Evolutionary conservation across 2,888 invertebrate species (phyloP).

Genomic region (Acanthococcus lagerstroemiae): DNA sequence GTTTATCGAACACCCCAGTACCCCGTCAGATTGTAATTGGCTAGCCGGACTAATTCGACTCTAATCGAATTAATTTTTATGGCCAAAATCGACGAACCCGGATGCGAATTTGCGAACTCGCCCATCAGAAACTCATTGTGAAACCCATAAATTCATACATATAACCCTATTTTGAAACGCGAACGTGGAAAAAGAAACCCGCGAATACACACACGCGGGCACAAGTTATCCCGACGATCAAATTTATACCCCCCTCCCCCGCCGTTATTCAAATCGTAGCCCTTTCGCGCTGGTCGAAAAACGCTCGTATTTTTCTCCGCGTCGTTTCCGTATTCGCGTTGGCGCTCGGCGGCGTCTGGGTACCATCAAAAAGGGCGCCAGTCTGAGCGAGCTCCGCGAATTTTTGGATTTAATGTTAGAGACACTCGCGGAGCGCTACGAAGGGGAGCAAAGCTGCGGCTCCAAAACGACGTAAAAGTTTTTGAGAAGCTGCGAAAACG

Average conservation of each 20-base stretch:
- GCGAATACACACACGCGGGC: no score
- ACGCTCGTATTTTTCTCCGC: background rate
- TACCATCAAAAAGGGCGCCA: slow-evolving; percentile 29
- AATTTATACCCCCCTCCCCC: background rate
- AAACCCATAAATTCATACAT: no score
- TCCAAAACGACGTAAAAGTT: slow-evolving; percentile 31
- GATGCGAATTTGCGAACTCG: no score
- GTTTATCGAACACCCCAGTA: no score
- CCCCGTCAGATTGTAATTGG: no score
- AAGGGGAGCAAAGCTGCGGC: slow-evolving; percentile 19
- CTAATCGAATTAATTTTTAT: no score
- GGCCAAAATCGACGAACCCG: no score
- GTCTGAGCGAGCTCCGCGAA: slow-evolving; percentile 27
- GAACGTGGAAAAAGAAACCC: no score
- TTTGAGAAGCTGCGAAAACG: slow-evolving; percentile 30
- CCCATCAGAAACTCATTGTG: no score
- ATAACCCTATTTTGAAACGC: no score
- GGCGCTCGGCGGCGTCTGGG: slow-evolving; percentile 23
- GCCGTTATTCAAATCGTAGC: background rate
- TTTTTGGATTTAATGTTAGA: slow-evolving; percentile 28
- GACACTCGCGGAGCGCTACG: slow-evolving; percentile 14
- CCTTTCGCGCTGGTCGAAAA: background rate
- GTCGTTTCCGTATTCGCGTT: slow-evolving; percentile 14
- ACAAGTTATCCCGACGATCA: background rate
- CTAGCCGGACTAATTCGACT: no score